Conservation (phyloP, 2,888 invertebrate genomes). For the Eupithecia subfuscata region DNA sequence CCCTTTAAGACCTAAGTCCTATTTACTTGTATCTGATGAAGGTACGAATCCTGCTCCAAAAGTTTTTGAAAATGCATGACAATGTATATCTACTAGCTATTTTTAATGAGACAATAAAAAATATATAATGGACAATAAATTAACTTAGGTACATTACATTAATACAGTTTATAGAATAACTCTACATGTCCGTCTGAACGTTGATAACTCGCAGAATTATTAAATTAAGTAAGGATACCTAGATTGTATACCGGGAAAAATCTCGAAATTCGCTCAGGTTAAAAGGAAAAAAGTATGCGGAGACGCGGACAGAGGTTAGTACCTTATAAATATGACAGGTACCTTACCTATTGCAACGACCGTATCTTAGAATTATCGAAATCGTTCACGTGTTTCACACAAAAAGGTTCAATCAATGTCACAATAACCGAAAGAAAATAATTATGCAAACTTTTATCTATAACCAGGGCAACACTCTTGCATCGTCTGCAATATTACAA, state of each 20-base stretch:
- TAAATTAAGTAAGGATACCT: not conserved
- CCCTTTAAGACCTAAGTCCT: not conserved
- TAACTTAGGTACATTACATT: not conserved
- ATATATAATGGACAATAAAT: no score
- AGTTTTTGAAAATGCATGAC: not conserved
- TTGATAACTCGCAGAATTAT: not conserved
- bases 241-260: not conserved
- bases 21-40: not conserved
- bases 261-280: not conserved
- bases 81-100: no score
- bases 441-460: constrained; percentile 48
- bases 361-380: constrained; percentile 1
- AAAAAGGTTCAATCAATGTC: constrained; percentile 31
- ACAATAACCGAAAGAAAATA: constrained; percentile 43
- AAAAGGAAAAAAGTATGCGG: not conserved
- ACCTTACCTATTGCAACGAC: not conserved
- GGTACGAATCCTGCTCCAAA: no score
- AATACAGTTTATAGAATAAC: not conserved
- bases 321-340: not conserved
- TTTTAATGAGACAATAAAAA: no score
- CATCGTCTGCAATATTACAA: constrained; percentile 46
- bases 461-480: constrained; percentile 51
- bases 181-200: not conserved
- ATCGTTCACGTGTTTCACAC: constrained; percentile 10
- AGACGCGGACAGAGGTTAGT: not conserved